Percentiles rank a stretch among this genome's conserved stretches.
Evolutionary conservation across 1,140 invertebrate genomes (phyloP).

Genomic region (Pogonomyrmex barbatus): DNA sequence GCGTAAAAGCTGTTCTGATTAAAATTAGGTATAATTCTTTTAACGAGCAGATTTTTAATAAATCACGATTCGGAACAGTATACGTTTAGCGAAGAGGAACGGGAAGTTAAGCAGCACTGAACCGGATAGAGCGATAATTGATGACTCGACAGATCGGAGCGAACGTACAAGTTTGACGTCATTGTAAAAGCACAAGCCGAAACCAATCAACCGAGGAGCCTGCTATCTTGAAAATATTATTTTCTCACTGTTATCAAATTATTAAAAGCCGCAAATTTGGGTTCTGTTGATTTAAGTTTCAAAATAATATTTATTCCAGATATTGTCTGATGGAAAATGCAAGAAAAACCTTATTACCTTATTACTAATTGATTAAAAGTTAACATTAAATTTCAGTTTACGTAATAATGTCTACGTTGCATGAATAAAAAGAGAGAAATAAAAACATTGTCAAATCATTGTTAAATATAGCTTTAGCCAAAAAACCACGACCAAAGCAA

Average conservation of each 20-base stretch:
- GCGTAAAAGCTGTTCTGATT: not conserved
- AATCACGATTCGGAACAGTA: not conserved
- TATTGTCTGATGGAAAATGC: not conserved
- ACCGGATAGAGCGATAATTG: slow-evolving; percentile 80
- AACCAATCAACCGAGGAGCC: slow-evolving; percentile 14
- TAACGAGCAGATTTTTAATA: not conserved
- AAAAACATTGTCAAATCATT: not conserved
- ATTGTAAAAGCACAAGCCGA: slow-evolving; percentile 52
- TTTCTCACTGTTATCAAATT: not conserved
- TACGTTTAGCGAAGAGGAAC: slow-evolving; percentile 22
- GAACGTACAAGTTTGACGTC: slow-evolving; percentile 66
- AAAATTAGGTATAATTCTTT: not conserved
- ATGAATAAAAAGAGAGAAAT: not conserved
- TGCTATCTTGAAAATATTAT: slow-evolving; percentile 5
- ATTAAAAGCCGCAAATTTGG: not conserved
- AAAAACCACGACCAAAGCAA: not conserved
- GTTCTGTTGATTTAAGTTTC: not conserved
- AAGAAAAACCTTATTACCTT: not conserved
- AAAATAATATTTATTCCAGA: not conserved
- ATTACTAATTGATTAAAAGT: not conserved
- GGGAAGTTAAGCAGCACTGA: slow-evolving; percentile 59
- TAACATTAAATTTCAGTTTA: not conserved
- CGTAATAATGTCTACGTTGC: not conserved
- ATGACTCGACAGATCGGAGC: slow-evolving; percentile 66
- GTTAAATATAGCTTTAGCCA: not conserved